Evolutionary conservation across 2,113 vertebrate species (phyloP), one percentile per base, ranked within the genome.

Genomic region (Sceloporus undulatus): DNA sequence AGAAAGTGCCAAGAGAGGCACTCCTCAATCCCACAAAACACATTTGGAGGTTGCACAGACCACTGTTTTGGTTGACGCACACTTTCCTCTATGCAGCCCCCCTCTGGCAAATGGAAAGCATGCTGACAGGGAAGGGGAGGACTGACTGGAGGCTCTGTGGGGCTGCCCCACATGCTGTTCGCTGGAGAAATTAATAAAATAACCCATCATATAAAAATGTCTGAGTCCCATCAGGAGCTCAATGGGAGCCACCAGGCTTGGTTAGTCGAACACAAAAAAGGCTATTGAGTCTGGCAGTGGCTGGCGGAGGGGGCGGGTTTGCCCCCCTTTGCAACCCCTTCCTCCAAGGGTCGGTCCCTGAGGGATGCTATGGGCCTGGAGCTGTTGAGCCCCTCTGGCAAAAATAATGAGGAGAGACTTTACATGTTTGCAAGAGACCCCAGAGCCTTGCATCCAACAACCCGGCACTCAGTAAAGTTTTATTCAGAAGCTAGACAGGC

Each of bases 161-260:
- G 34, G 27, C 14, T 1, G 85, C 0, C 87, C 29, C 74, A 90
- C 77, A 86, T 92, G 79, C 89, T 77, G 1, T 34, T 86, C 8
- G 79, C 91, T 1, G 92, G 84, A 1, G 21, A 86, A 85, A 73
- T 84, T 91, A 91, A 94, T 96, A 95, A 95, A 95, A 86, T 4
- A 91, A 85, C 13, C 83, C 90, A 19, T 93, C 6, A 76, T 80
- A 94, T 96, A 94, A 95, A 95, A 92, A 92, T 82, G 95, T 94
- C 95, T 93, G 77, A 89, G 91, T 84, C 89, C 18, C 71, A 91
- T 94, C 94, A 94, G 62, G 65, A 88, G 94, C 93, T 94, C 93
- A 91, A 94, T 96, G 93, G 88, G 74, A 90, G 62, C 89, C 25
- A 89, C 91, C 90, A 82, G 87, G 93, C 93, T 93, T 83, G 65